Percentiles rank a stretch among this genome's conserved stretches.
phyloP scores from a whole-genome alignment of 2,797 vertebrate genomes.

The Semotilus atromaculatus region DNA sequence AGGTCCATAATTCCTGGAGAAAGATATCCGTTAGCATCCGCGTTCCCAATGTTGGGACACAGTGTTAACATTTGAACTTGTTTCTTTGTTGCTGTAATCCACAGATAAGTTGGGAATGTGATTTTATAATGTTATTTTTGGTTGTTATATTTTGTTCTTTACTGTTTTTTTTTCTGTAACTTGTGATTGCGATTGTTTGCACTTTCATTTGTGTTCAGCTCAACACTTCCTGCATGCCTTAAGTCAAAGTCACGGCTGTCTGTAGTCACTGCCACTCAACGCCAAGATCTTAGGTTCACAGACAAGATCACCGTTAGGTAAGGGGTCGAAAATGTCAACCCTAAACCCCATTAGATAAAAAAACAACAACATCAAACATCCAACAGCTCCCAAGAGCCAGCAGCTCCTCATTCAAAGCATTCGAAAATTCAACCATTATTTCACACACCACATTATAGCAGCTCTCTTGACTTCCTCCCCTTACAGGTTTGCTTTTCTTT shows the following conservation, averaged over 20 bases:
- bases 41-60: background rate
- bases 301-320: slow-evolving; percentile 80
- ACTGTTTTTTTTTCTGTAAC: background rate
- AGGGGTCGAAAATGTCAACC: slow-evolving; percentile 61
- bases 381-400: background rate
- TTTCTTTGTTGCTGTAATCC: background rate
- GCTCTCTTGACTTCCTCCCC: slow-evolving; percentile 28
- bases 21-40: background rate
- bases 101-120: slow-evolving; percentile 1
- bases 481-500: slow-evolving; percentile 84
- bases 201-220: slow-evolving; percentile 69
- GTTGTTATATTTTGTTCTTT: background rate
- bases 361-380: background rate
- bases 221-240: slow-evolving; percentile 82
- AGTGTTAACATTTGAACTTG: background rate
- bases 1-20: background rate
- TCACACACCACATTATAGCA: slow-evolving; percentile 16
- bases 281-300: slow-evolving; percentile 71
- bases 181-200: slow-evolving; percentile 42
- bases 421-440: slow-evolving; percentile 1
- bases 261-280: slow-evolving; percentile 58
- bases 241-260: slow-evolving; percentile 77
- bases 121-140: background rate
- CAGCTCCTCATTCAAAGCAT: background rate
- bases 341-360: background rate